phyloP scores from a whole-genome alignment of 2,888 invertebrate species.

The Hydrotaea cyrtoneurina region DNA sequence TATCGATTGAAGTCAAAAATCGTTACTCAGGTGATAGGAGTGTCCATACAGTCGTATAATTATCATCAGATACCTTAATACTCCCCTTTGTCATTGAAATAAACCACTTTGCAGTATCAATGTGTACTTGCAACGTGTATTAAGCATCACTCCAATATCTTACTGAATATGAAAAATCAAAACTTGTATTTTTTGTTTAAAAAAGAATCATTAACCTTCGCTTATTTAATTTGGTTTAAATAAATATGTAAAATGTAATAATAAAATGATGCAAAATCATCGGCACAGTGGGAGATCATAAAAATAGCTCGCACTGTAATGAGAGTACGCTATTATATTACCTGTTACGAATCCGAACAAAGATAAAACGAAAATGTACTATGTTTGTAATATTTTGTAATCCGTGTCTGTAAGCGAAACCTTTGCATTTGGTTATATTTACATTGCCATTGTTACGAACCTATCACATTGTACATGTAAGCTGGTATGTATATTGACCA shows the following conservation, averaged over 20 bases:
- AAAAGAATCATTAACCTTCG: slow-evolving; percentile 1
- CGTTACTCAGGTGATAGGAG: no score
- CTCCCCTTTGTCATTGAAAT: no score
- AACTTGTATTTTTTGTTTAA: no score
- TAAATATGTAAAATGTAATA: background rate
- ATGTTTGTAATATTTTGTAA: background rate
- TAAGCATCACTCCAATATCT: no score
- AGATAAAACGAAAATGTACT: background rate
- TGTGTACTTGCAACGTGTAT: no score
- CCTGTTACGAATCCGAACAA: background rate
- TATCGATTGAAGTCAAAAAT: no score
- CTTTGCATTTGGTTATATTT: background rate
- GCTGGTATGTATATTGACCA: background rate
- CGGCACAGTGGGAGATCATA: background rate
- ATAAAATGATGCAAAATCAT: background rate
- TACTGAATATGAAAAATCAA: background rate
- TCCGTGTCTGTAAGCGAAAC: background rate
- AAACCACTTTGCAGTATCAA: no score
- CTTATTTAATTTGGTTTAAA: background rate
- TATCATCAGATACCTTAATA: no score
- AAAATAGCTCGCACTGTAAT: background rate
- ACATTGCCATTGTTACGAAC: background rate
- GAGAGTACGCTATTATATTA: no score
- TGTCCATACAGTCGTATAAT: no score
- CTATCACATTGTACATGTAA: background rate